phyloP scores from a whole-genome alignment of 2,797 vertebrate species.

The Periophthalmus magnuspinnatus region DNA sequence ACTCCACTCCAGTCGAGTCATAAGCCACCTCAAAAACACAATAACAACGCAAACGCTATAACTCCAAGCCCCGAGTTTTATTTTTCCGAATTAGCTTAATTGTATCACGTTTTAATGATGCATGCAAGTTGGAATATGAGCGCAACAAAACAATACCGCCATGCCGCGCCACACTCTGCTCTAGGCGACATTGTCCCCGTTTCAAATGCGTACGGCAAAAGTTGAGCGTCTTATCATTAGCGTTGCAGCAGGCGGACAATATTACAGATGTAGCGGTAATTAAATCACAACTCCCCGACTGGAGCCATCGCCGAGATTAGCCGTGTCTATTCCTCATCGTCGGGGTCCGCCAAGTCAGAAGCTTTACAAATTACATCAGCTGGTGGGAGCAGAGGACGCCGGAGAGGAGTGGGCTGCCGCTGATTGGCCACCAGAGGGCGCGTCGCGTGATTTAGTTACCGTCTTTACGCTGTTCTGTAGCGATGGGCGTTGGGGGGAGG shows the following conservation, averaged over 20 bases:
- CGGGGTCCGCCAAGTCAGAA: conserved; percentile 41
- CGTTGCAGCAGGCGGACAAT: conserved; percentile 31
- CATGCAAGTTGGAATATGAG: conserved; percentile 33
- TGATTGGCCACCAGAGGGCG: no score
- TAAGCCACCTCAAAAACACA: neutral
- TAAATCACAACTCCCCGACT: conserved; percentile 39
- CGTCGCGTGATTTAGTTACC: no score
- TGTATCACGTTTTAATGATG: conserved; percentile 35
- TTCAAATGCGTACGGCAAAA: conserved; percentile 32
- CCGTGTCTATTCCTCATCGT: conserved; percentile 33
- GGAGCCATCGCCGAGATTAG: conserved; percentile 40
- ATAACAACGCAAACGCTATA: neutral
- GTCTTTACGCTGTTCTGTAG: no score
- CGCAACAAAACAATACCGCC: conserved; percentile 28
- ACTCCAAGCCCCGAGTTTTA: conserved; percentile 18
- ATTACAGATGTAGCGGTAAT: conserved; percentile 48
- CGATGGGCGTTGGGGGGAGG: no score
- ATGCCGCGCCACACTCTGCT: conserved; percentile 19
- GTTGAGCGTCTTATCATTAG: conserved; percentile 20
- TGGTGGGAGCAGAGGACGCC: conserved; percentile 28
- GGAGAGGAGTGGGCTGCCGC: conserved; percentile 29
- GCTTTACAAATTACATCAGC: conserved; percentile 51
- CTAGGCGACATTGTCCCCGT: conserved; percentile 22
- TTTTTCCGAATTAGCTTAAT: conserved; percentile 38
- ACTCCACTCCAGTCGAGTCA: neutral